phyloP scores from a whole-genome alignment of 2,113 vertebrate species.

The Lanius collurio region DNA sequence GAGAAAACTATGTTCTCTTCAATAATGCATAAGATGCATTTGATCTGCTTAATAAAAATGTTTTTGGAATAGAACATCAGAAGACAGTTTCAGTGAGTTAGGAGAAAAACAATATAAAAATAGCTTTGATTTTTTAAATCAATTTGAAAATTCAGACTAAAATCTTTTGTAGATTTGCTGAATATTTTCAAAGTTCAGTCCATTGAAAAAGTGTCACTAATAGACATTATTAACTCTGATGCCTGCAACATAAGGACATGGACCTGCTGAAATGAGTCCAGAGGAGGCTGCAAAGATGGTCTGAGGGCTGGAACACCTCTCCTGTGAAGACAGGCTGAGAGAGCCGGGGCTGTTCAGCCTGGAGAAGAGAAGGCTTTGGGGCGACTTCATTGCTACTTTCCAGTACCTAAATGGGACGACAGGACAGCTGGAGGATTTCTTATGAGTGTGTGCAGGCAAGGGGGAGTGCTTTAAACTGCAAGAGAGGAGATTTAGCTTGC shows the following conservation, averaged over 20 bases:
- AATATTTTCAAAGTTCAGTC: background rate
- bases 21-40: background rate
- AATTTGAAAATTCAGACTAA: background rate
- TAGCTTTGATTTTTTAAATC: fast-evolving
- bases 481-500: background rate
- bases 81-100: background rate
- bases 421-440: background rate
- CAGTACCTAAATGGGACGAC: too few species aligned
- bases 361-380: background rate
- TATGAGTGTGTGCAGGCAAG: background rate
- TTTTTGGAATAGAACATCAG: background rate
- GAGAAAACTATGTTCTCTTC: background rate
- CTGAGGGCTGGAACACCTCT: background rate
- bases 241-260: too few species aligned
- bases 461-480: background rate
- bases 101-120: background rate
- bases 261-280: background rate
- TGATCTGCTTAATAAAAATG: background rate
- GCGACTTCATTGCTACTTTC: fast-evolving
- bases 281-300: background rate
- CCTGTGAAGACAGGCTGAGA: background rate
- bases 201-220: background rate
- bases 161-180: background rate
- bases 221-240: background rate
- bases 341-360: background rate